These are phyloP conservation scores for Helicoverpa armigera DNA, from an alignment of 1,140 invertebrate genomes.

Conservation along the genomic window DNA sequence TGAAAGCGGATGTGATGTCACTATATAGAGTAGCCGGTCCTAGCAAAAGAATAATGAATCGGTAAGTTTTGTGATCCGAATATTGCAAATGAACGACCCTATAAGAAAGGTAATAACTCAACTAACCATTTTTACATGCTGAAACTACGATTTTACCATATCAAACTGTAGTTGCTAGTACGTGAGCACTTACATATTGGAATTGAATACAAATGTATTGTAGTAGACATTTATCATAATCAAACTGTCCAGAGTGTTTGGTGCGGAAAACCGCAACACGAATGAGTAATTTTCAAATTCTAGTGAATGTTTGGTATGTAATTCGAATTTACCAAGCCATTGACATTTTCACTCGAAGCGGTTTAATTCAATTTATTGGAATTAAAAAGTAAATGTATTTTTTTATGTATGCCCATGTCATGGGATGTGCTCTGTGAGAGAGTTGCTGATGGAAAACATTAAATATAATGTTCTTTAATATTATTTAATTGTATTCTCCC, in stretches of 20 bases:
- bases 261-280: slow-evolving; percentile 21
- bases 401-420: too few relatives aligned
- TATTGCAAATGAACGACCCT: too few relatives aligned
- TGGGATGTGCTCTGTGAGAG: too few relatives aligned
- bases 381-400: neutral
- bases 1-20: slow-evolving; percentile 41
- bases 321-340: neutral
- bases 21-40: slow-evolving; percentile 19
- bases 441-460: too few relatives aligned
- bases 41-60: slow-evolving; percentile 18
- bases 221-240: neutral
- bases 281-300: slow-evolving; percentile 39
- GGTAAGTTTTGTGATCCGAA: slow-evolving; percentile 14
- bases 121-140: too few relatives aligned
- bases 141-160: neutral
- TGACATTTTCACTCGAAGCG: neutral
- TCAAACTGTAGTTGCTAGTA: neutral
- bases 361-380: neutral
- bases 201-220: neutral
- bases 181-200: neutral
- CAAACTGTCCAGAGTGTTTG: neutral
- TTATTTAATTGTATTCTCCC: too few relatives aligned
- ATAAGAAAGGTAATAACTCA: too few relatives aligned
- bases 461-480: too few relatives aligned
- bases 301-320: slow-evolving; percentile 20